phyloP scores from a whole-genome alignment of 1,140 invertebrate genomes.

The Aphelinus atriplicis region DNA sequence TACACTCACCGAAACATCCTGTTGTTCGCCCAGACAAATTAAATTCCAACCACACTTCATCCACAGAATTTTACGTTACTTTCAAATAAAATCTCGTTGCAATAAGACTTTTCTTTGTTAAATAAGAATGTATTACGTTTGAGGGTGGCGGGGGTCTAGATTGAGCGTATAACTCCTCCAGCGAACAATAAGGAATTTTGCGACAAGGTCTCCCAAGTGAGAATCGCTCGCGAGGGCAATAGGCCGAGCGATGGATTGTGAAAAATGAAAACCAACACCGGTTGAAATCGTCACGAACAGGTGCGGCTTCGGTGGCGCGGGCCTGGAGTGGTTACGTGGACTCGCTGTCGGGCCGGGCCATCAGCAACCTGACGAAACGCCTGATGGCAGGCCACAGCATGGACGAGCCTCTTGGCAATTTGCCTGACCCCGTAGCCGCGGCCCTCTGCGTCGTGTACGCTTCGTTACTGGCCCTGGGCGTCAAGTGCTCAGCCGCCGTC shows the following conservation, averaged over 20 bases:
- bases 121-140: no score
- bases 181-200: no score
- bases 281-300: constrained; percentile 60
- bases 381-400: constrained; percentile 73
- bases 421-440: constrained; percentile 86
- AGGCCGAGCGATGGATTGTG: background rate
- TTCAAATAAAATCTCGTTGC: no score
- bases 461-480: constrained; percentile 78
- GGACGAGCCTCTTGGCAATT: constrained; percentile 76
- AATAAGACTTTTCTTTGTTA: no score
- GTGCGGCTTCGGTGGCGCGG: constrained; percentile 88
- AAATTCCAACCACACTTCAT: no score
- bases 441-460: constrained; percentile 79
- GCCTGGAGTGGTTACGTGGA: constrained; percentile 95
- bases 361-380: constrained; percentile 81
- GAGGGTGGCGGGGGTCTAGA: no score
- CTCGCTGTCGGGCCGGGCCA: constrained; percentile 79
- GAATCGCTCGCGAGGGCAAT: no score
- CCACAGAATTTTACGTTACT: no score
- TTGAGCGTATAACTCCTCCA: no score
- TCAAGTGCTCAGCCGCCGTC: constrained; percentile 86
- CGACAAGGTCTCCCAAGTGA: no score
- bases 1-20: no score
- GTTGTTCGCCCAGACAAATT: no score
- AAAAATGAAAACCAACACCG: background rate